These are phyloP conservation scores for Sinocyclocheilus grahami DNA, from an alignment of 2,113 vertebrate species.

Conservation along the genomic window DNA sequence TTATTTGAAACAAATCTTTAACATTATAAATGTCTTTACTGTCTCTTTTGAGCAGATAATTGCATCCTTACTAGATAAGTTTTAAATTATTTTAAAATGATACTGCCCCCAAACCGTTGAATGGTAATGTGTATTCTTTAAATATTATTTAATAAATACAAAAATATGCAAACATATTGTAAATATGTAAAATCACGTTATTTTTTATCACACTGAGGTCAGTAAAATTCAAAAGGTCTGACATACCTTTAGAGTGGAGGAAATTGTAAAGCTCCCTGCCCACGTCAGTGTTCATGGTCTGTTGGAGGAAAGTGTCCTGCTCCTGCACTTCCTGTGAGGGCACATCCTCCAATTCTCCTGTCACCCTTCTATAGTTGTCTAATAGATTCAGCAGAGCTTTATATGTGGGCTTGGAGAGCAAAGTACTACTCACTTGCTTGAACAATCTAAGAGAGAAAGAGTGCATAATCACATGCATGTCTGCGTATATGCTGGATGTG, in stretches of 20 bases:
- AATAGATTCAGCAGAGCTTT: constrained; percentile 82
- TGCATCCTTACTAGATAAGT: too few species aligned
- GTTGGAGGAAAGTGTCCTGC: constrained; percentile 83
- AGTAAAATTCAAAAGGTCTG: not conserved
- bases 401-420: constrained; percentile 88
- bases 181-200: too few species aligned
- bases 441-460: constrained; percentile 78
- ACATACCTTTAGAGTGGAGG: constrained; percentile 80
- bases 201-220: too few species aligned
- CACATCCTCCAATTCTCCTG: constrained; percentile 80
- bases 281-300: constrained; percentile 82
- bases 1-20: too few species aligned
- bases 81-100: too few species aligned
- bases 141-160: too few species aligned
- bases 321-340: constrained; percentile 79
- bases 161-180: too few species aligned
- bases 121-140: too few species aligned
- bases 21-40: too few species aligned
- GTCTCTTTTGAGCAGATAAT: too few species aligned
- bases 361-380: constrained; percentile 87
- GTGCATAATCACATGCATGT: not conserved
- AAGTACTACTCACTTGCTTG: constrained; percentile 80
- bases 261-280: constrained; percentile 84
- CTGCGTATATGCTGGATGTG: not conserved
- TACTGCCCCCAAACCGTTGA: too few species aligned